Evolutionary conservation across 2,888 invertebrate species (phyloP).

Genomic region (Frankliniella intonsa): DNA sequence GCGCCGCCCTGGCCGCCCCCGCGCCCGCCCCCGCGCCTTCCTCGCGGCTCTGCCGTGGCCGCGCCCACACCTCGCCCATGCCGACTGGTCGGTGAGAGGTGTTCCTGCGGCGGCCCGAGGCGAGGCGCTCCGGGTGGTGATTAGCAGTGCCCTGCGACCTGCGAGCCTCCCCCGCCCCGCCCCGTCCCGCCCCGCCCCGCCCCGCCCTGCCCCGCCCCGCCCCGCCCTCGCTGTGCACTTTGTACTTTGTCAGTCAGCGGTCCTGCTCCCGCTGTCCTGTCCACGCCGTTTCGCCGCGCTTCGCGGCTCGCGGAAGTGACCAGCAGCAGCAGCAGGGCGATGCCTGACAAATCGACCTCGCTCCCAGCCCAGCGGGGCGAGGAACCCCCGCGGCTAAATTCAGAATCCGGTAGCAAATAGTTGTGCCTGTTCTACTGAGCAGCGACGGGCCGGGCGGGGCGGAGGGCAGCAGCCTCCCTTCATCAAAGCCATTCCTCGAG

Average conservation of each 20-base stretch:
- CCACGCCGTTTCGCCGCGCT: neutral
- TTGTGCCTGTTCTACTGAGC: no score
- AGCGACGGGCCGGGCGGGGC: no score
- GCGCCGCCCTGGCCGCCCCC: neutral
- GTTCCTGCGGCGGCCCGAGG: neutral
- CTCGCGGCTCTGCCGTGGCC: neutral
- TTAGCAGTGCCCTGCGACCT: neutral
- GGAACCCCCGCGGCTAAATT: neutral
- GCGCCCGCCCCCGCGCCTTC: neutral
- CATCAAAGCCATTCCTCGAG: no score
- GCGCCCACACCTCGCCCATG: slow-evolving; percentile 22
- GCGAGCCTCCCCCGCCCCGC: neutral
- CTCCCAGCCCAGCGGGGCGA: neutral
- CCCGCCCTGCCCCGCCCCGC: neutral
- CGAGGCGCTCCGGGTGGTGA: neutral
- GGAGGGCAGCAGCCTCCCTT: no score
- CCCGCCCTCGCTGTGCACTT: neutral
- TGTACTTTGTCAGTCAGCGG: no score
- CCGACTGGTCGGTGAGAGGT: neutral
- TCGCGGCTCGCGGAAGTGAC: no score
- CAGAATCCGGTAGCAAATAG: neutral
- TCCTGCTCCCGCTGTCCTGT: no score
- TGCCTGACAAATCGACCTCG: neutral
- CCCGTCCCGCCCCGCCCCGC: neutral
- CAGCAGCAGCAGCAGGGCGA: no score